Percentiles rank a stretch among this genome's conserved stretches.
Conservation (phyloP, 2,797 vertebrate genomes). For the Hafferia zeledoni region DNA sequence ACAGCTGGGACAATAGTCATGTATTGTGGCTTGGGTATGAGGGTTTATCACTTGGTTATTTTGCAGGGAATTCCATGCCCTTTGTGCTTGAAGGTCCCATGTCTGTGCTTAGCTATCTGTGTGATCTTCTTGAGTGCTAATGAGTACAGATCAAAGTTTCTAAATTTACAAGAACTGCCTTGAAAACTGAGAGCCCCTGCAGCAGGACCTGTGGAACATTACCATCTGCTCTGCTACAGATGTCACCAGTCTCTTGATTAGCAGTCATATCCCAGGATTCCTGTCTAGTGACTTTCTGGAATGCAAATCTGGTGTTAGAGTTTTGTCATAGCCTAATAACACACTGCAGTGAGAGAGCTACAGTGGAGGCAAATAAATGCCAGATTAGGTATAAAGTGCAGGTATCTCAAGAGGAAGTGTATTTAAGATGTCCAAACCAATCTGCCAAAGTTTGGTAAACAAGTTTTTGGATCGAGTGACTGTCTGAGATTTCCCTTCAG, state of each 20-base stretch:
- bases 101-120: background rate
- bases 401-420: background rate
- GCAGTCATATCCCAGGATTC: background rate
- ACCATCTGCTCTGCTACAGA: background rate
- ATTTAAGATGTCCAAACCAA: background rate
- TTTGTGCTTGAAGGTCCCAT: background rate
- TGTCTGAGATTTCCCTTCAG: background rate
- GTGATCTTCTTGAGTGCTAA: background rate
- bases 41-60: background rate
- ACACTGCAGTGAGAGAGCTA: background rate
- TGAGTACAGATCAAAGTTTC: background rate
- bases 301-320: background rate
- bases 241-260: background rate
- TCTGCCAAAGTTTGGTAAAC: background rate
- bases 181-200: background rate
- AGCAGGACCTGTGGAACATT: background rate
- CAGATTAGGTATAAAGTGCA: accelerated
- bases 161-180: background rate
- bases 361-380: background rate
- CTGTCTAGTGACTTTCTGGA: background rate
- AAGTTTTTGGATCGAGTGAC: background rate
- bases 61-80: background rate
- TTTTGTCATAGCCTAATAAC: background rate
- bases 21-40: too few species aligned
- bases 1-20: background rate